These are phyloP conservation scores for Drosophila pegasa DNA, from an alignment of 2,888 invertebrate species.

Conservation along the genomic window DNA sequence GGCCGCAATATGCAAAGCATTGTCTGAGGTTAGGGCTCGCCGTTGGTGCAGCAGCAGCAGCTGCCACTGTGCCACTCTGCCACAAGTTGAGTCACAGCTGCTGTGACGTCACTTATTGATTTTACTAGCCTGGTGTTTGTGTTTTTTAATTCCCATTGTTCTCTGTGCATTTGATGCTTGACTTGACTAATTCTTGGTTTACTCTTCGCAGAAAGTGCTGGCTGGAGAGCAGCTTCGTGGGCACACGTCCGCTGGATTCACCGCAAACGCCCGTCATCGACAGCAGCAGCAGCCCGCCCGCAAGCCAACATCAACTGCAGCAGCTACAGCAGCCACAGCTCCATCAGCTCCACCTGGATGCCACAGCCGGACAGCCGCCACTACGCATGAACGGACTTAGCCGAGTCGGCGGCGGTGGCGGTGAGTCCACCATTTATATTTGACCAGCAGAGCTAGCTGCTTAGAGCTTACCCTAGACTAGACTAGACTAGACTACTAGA, in stretches of 20 bases:
- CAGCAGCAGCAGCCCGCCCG: conserved; percentile 81
- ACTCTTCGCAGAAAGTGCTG: conserved; percentile 88
- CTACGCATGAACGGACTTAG: conserved; percentile 85
- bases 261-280: conserved; percentile 92
- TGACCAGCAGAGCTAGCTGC: conserved; percentile 44
- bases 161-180: neutral
- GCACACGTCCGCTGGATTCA: conserved; percentile 93
- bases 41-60: neutral
- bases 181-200: conserved; percentile 3
- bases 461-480: conserved; percentile 42
- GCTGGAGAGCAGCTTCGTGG: conserved; percentile 96
- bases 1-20: conserved; percentile 37
- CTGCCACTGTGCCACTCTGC: conserved; percentile 25
- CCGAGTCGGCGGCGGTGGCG: conserved; percentile 85
- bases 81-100: conserved; percentile 51
- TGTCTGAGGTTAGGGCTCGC: conserved; percentile 56
- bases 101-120: conserved; percentile 66
- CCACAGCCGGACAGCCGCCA: conserved; percentile 56
- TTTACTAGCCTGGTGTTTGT: conserved; percentile 50
- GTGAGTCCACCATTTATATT: conserved; percentile 84
- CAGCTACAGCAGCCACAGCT: conserved; percentile 31
- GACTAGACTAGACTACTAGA: no score
- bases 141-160: conserved; percentile 9
- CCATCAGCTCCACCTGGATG: conserved; percentile 51
- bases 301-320: conserved; percentile 33